These are phyloP conservation scores for Hiodon tergisus DNA, from an alignment of 2,113 vertebrate species.

Conservation along the genomic window DNA sequence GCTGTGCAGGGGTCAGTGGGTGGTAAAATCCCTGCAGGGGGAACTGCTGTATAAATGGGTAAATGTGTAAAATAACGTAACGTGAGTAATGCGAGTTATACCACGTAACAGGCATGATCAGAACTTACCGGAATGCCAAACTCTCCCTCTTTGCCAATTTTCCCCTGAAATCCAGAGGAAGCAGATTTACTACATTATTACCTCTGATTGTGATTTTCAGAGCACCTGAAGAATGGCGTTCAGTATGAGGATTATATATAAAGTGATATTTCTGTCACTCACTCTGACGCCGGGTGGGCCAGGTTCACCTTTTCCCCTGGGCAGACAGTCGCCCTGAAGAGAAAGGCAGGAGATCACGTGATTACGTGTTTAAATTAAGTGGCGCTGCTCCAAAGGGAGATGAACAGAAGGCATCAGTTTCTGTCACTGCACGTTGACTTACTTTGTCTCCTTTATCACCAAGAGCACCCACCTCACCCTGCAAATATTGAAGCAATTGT, in stretches of 20 bases:
- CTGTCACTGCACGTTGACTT: conserved; percentile 2
- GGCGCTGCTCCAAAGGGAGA: no score
- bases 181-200: not conserved
- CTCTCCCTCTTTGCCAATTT: conserved; percentile 85
- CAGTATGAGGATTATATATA: not conserved
- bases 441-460: conserved; percentile 24
- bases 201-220: not conserved
- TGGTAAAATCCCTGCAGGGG: no score
- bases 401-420: not conserved
- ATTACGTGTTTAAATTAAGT: no score
- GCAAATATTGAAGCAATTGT: not conserved
- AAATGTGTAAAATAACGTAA: no score
- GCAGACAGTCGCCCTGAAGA: conserved; percentile 49
- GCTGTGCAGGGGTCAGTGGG: no score
- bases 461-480: conserved; percentile 12
- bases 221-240: not conserved
- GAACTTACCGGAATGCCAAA: conserved; percentile 62
- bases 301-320: conserved; percentile 75
- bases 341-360: not conserved
- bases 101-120: not conserved
- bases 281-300: conserved; percentile 76
- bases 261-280: conserved; percentile 47
- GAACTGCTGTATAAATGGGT: no score
- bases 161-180: conserved; percentile 69
- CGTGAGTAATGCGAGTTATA: not conserved